Base-by-base conservation (phyloP, 2,888 invertebrate genomes). In the Galeruca laticollis region DNA sequence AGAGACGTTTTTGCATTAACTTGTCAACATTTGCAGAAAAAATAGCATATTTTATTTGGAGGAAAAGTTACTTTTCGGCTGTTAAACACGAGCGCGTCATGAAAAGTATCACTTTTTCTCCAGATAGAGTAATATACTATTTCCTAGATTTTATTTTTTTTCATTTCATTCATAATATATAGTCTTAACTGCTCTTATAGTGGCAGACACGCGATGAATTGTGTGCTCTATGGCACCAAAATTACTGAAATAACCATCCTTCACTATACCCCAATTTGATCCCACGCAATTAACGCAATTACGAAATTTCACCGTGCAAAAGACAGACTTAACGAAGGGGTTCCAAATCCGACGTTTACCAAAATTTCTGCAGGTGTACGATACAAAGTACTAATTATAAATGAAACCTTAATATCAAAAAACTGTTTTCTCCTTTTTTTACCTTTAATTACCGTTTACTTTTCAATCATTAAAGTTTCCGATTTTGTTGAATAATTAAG, bases 281-380 rank as follows among this genome's bases (percentile, higher is more conserved):
- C 65, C 65, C 65, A 65, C 65, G 65, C 65, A 65, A 65, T 65
- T 65, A 65, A 59, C 35, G 31, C 57, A 65, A 65, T 65, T 59
- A 65, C 65, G 21, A 47, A 65, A 59, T 65, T 65, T 65, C 65
- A 21, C 47, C 37, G 37, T 37, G 52, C 52, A 52, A 62, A 3
- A 18, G 49, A 47, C 18, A 43, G 33, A 61, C 26, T 52, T 52
- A 62, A 62, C 52, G 62, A 52, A 62, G 35, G 52, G 62, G 52
- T 52, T 62, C 20, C 62, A n/a, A 62, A 52, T 37, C 35, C n/a
- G 18, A 21, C 51, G 31, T 37, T 52, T 15, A 49, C 15, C 26
- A 15, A 51, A 51, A 49, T 43, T 47, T 61, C 4, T 54, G 62
- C 62, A 62, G 62, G 62, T 62, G 62, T 15, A 54, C 40, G 37